Conservation (phyloP, 2,888 invertebrate species). For the Melinaea marsaeus region DNA sequence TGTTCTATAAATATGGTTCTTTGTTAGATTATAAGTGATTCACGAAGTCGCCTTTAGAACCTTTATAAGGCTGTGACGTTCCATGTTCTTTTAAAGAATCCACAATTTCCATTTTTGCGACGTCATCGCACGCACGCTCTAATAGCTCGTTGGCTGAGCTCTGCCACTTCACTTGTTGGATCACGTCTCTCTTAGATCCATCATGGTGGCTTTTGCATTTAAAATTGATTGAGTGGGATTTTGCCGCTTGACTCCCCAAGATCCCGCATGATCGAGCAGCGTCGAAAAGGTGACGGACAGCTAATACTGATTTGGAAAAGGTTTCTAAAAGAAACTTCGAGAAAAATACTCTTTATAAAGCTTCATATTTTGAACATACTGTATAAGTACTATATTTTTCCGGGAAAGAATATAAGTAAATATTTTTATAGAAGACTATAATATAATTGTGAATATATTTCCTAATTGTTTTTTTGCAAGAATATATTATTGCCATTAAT, state of each 20-base stretch:
- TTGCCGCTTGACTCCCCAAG: constrained; percentile 40
- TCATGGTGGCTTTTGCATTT: constrained; percentile 53
- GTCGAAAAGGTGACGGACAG: constrained; percentile 15
- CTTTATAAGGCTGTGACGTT: constrained; percentile 28
- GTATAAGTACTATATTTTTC: too few relatives aligned
- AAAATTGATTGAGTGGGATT: constrained; percentile 50
- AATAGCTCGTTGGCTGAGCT: constrained; percentile 23
- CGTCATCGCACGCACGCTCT: constrained; percentile 53
- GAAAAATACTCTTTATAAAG: too few relatives aligned
- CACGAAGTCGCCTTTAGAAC: constrained; percentile 27
- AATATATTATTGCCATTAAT: too few relatives aligned
- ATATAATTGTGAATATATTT: too few relatives aligned
- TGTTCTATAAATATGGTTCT: constrained; percentile 13
- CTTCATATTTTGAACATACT: too few relatives aligned
- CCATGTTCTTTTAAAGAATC: constrained; percentile 40
- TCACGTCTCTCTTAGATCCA: constrained; percentile 56
- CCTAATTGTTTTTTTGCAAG: too few relatives aligned
- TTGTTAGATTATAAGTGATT: constrained; percentile 28
- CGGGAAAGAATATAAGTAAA: too few relatives aligned
- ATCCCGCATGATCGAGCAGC: constrained; percentile 36
- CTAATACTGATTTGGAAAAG: constrained; percentile 3
- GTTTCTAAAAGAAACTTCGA: too few relatives aligned
- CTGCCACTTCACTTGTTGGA: constrained; percentile 49
- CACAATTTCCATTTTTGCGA: constrained; percentile 54
- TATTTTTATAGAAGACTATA: too few relatives aligned